Percentiles rank a stretch among this genome's conserved stretches.
These are phyloP conservation scores for Hermatobates lingyangjiaoensis DNA, from an alignment of 1,140 invertebrate genomes.

Conservation along the genomic window DNA sequence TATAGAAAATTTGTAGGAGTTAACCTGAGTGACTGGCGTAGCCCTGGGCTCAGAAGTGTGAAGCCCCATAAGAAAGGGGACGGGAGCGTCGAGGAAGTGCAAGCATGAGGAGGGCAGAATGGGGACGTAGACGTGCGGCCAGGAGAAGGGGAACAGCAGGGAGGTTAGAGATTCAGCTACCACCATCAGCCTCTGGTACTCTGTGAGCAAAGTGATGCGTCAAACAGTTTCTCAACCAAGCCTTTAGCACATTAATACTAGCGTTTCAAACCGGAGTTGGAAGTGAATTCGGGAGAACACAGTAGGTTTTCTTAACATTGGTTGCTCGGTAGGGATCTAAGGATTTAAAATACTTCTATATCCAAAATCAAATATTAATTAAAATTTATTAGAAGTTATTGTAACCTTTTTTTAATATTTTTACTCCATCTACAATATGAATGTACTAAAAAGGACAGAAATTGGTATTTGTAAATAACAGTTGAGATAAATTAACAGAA, in stretches of 20 bases:
- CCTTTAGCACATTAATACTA: not conserved
- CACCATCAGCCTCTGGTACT: conserved; percentile 89
- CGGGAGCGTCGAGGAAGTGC: conserved; percentile 96
- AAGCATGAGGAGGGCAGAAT: conserved; percentile 87
- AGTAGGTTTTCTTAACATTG: no score
- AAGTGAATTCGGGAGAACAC: not conserved
- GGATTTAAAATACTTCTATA: no score
- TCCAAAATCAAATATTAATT: no score
- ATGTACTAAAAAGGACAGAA: no score
- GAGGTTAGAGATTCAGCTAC: conserved; percentile 85
- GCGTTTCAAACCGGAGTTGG: not conserved
- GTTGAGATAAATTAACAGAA: no score
- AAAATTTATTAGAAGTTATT: no score
- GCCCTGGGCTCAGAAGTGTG: conserved; percentile 30
- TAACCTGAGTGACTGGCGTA: conserved; percentile 39
- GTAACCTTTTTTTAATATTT: no score
- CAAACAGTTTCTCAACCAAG: no score
- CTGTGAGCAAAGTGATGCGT: conserved; percentile 33
- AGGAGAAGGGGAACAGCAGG: conserved; percentile 83
- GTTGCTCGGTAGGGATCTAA: no score
- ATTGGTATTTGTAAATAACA: no score
- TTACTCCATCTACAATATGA: no score
- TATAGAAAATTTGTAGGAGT: conserved; percentile 9
- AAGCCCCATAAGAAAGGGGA: conserved; percentile 96
- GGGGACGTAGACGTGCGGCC: conserved; percentile 98